These are phyloP conservation scores for Caranx ignobilis DNA, from an alignment of 2,113 vertebrate species.

Conservation along the genomic window DNA sequence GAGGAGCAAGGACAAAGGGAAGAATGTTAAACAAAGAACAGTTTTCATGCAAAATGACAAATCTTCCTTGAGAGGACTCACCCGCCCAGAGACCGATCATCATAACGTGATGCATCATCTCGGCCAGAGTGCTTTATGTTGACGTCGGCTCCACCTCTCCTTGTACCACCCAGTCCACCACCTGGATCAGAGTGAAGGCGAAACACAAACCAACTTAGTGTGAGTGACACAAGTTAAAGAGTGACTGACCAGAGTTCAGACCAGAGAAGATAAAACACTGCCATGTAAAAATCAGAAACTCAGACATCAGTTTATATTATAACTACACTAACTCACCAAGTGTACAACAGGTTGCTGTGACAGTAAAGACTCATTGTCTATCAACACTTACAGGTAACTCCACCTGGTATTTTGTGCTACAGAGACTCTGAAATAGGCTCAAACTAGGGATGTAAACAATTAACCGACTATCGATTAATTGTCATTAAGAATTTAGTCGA, in stretches of 20 bases:
- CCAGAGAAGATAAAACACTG: too few species aligned
- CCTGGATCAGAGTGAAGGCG: constrained; percentile 74
- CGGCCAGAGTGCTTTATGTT: constrained; percentile 95
- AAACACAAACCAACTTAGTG: neutral
- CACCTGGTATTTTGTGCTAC: too few species aligned
- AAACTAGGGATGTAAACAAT: too few species aligned
- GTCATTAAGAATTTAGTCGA: too few species aligned
- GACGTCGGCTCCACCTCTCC: constrained; percentile 93
- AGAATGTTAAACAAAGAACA: neutral
- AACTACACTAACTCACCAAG: too few species aligned
- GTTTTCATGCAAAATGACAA: neutral
- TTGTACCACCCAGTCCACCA: constrained; percentile 92
- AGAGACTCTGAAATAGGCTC: too few species aligned
- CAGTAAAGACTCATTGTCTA: neutral
- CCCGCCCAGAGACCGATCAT: constrained; percentile 86
- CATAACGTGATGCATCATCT: constrained; percentile 92
- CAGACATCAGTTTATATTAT: too few species aligned
- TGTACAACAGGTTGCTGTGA: neutral
- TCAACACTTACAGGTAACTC: too few species aligned
- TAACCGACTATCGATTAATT: too few species aligned
- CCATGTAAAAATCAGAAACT: too few species aligned
- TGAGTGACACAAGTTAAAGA: neutral
- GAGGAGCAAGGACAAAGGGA: neutral
- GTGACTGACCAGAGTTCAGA: too few species aligned
- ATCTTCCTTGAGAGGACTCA: constrained; percentile 34